A percentile compares a stretch with the other conserved stretches of the same genome.
These are phyloP conservation scores for Cyrtorhinus lividipennis DNA, from an alignment of 1,140 invertebrate species.

Conservation along the genomic window DNA sequence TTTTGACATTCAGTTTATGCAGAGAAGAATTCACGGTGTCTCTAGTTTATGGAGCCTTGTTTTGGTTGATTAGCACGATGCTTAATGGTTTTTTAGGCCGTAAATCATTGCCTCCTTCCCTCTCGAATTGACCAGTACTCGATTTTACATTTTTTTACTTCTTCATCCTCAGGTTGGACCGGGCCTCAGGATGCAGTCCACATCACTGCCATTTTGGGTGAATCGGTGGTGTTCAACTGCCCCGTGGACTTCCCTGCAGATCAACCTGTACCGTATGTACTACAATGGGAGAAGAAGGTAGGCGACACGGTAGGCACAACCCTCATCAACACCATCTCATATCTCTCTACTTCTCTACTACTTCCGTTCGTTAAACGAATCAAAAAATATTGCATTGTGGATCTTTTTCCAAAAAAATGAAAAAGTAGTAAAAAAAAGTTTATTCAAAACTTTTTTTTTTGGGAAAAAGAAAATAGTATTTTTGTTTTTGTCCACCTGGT, in stretches of 20 bases:
- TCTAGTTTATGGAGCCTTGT: no score
- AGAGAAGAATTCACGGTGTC: no score
- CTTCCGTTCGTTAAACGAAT: no score
- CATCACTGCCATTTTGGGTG: constrained; percentile 87
- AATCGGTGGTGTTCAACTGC: constrained; percentile 91
- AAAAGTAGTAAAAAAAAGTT: background rate
- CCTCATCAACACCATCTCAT: constrained; percentile 17
- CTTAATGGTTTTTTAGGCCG: no score
- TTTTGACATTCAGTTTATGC: background rate
- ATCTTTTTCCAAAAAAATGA: constrained; percentile 1
- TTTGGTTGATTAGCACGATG: no score
- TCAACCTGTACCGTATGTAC: constrained; percentile 86
- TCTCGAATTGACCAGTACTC: no score
- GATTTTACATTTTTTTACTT: no score
- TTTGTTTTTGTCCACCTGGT: background rate
- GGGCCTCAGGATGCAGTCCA: constrained; percentile 78
- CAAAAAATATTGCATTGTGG: constrained; percentile 21
- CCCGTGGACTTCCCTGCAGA: constrained; percentile 89
- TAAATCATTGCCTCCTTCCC: no score
- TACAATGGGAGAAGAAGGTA: constrained; percentile 98
- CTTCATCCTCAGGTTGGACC: constrained; percentile 35
- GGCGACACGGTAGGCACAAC: constrained; percentile 63
- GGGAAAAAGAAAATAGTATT: background rate
- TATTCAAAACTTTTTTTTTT: background rate
- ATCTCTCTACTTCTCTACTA: constrained; percentile 21